phyloP scores from a whole-genome alignment of 2,113 vertebrate genomes.

The Elephas maximus region DNA sequence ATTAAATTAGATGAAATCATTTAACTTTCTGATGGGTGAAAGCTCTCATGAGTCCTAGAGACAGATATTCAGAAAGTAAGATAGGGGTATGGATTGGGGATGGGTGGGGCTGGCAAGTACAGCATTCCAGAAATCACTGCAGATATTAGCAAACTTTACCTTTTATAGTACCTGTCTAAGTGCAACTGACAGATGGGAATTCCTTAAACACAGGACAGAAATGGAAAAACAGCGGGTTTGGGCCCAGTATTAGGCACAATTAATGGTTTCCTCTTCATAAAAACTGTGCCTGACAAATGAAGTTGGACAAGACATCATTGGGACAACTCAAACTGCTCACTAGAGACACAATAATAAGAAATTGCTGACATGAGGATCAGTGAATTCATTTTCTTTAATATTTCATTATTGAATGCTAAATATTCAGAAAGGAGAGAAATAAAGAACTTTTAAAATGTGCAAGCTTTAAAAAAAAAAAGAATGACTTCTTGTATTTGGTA shows the following conservation, averaged over 20 bases:
- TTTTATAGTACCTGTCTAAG: background rate
- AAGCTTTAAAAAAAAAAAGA: background rate
- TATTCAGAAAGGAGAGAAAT: background rate
- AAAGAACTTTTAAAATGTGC: background rate
- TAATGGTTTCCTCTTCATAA: background rate
- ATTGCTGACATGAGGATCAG: background rate
- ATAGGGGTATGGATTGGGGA: background rate
- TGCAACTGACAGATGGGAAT: background rate
- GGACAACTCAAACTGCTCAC: background rate
- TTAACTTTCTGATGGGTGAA: background rate
- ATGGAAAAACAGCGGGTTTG: background rate
- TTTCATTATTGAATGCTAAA: background rate
- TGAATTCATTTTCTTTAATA: background rate
- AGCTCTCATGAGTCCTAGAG: background rate
- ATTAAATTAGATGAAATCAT: background rate
- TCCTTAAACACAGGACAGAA: background rate
- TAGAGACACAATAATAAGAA: background rate
- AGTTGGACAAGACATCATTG: background rate
- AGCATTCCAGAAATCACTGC: background rate
- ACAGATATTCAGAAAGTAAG: background rate
- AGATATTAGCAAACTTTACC: background rate
- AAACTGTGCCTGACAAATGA: background rate
- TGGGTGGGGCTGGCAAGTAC: background rate
- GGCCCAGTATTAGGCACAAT: background rate
- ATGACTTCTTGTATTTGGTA: background rate